A percentile compares a stretch with the other conserved stretches of the same genome.
phyloP scores from a whole-genome alignment of 2,113 vertebrate genomes.

The Chloroceryle aenea region DNA sequence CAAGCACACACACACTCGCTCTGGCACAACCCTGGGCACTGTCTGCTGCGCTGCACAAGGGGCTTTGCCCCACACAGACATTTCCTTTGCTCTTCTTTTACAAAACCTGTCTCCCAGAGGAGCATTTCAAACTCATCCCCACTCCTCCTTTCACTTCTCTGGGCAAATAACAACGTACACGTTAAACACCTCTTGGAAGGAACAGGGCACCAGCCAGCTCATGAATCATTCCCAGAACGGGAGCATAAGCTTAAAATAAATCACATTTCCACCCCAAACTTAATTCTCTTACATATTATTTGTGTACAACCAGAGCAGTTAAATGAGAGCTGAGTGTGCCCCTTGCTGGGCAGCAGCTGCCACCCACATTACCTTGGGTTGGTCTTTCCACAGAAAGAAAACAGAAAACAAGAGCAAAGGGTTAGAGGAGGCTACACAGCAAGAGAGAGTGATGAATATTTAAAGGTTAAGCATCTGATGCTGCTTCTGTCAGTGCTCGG shows the following conservation, averaged over 20 bases:
- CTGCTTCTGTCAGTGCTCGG: not conserved
- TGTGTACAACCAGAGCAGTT: not conserved
- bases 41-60: accelerated
- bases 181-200: not conserved
- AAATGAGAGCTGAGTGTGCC: not conserved
- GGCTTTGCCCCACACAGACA: too few relatives aligned
- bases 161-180: accelerated
- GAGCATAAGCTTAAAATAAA: not conserved
- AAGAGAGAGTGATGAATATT: constrained; percentile 46
- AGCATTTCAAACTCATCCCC: not conserved
- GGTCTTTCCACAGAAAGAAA: not conserved
- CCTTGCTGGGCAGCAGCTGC: not conserved
- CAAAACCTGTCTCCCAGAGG: not conserved
- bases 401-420: not conserved
- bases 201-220: not conserved
- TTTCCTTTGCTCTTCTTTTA: not conserved
- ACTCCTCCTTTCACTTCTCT: not conserved
- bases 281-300: not conserved
- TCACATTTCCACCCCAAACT: not conserved
- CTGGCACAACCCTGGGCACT: not conserved
- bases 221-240: accelerated
- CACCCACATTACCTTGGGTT: accelerated
- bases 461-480: constrained; percentile 53
- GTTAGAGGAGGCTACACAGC: not conserved
- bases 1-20: not conserved